A percentile compares a stretch with the other conserved stretches of the same genome.
These are phyloP conservation scores for Willowsia nigromaculata DNA, from an alignment of 2,888 invertebrate genomes.

Conservation along the genomic window DNA sequence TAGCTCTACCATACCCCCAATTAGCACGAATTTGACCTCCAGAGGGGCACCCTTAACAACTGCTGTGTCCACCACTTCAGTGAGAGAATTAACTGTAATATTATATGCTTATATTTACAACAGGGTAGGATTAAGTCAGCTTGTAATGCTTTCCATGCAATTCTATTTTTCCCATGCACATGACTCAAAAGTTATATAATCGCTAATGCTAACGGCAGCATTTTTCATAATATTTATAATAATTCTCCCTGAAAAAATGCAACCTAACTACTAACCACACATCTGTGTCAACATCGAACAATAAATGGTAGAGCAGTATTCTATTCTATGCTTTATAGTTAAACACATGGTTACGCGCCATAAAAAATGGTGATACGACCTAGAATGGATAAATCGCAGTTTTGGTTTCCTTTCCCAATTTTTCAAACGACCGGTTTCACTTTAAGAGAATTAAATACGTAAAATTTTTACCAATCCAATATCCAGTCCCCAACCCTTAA, in stretches of 20 bases:
- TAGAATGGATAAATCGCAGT: conserved; percentile 1
- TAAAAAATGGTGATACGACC: background rate
- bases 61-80: background rate
- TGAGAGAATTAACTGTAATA: background rate
- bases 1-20: background rate
- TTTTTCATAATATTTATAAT: background rate
- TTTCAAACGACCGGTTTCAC: conserved; percentile 23
- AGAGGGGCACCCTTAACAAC: background rate
- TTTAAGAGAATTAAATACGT: background rate
- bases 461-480: background rate
- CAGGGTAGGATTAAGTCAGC: background rate
- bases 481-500: background rate
- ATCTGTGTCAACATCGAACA: background rate
- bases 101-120: background rate
- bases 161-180: background rate
- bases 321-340: background rate
- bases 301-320: background rate
- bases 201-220: background rate
- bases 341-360: background rate
- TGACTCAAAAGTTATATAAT: background rate
- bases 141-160: background rate
- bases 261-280: background rate
- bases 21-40: conserved; percentile 13
- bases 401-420: conserved; percentile 30
- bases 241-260: background rate